A percentile compares a stretch with the other conserved stretches of the same genome.
Evolutionary conservation across 1,140 invertebrate species (phyloP).

Genomic region (Diabrotica undecimpunctata): DNA sequence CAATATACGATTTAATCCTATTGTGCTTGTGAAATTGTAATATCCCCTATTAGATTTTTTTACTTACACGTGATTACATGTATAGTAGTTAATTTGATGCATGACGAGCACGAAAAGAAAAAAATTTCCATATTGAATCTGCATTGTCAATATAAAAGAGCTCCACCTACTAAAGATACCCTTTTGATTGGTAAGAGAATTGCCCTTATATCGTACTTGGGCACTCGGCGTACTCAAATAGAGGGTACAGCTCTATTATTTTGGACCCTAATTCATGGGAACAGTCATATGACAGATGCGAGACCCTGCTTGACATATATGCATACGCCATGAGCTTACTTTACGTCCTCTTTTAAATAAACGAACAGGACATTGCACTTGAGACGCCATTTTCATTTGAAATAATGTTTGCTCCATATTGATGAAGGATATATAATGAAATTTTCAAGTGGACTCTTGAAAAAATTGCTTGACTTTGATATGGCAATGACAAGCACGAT

Average conservation of each 20-base stretch:
- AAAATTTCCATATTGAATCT: constrained; percentile 28
- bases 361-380: constrained; percentile 16
- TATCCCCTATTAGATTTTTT: too few relatives aligned
- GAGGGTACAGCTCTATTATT: constrained; percentile 38
- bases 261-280: constrained; percentile 36
- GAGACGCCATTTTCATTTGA: constrained; percentile 17
- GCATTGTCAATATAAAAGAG: constrained; percentile 35
- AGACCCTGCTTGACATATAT: constrained; percentile 35
- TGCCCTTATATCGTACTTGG: constrained; percentile 32
- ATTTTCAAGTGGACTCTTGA: neutral
- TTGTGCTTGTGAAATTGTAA: too few relatives aligned
- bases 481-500: constrained; percentile 1
- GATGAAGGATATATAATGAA: constrained; percentile 5
- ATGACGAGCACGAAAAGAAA: constrained; percentile 19
- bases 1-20: too few relatives aligned
- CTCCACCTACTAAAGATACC: constrained; percentile 40
- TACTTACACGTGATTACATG: neutral
- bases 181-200: constrained; percentile 40
- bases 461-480: constrained; percentile 4
- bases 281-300: constrained; percentile 41
- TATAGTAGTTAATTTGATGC: neutral
- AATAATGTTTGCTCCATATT: constrained; percentile 5
- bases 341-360: constrained; percentile 9
- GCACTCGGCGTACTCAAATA: constrained; percentile 30
- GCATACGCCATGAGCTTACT: constrained; percentile 11